Evolutionary conservation across 1,140 invertebrate species (phyloP), one percentile per base, ranked within the genome.

Genomic region (Asobara japonica): DNA sequence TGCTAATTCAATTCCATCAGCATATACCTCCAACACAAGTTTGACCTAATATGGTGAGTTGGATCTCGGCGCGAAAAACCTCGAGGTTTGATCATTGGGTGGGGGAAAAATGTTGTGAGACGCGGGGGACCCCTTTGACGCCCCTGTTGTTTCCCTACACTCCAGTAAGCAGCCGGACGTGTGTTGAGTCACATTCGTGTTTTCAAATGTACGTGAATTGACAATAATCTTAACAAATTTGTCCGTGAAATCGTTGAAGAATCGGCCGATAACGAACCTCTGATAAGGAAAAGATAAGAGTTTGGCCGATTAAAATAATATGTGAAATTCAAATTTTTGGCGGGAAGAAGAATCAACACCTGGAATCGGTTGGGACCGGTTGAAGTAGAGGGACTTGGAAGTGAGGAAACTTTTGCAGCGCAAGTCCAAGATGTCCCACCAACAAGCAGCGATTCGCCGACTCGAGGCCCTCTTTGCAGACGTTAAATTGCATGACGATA

Each of bases 381-480:
- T n/a, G n/a, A n/a, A n/a, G n/a, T n/a, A n/a, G n/a, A n/a, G n/a
- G n/a, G n/a, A n/a, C n/a, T n/a, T n/a, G n/a, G n/a, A n/a, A n/a
- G n/a, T n/a, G n/a, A n/a, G n/a, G n/a, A n/a, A n/a, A n/a, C n/a
- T n/a, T n/a, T n/a, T n/a, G n/a, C n/a, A 51, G 7, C 51, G 6
- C 18, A 56, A n/a, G n/a, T 2, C n/a, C 36, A 77, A 65, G 60
- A 89, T 89, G 88, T 85, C 89, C 22, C 90, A 89, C 80, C 90
- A 91, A 75, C 89, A 90, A 51, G 88, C 90, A 29, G 91, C 92
- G 1, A 91, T 93, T 77, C 91, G 90, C 71, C 90, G 92, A 45
- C 81, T 94, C 75, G 92, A 94, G 79, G 91, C 90, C 0, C 89
- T 94, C 69, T 94, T 94, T 82, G 88, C 89, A 31, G 91, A 90